These are phyloP conservation scores for Piezodorus guildinii DNA, from an alignment of 1,140 invertebrate species.

Conservation along the genomic window DNA sequence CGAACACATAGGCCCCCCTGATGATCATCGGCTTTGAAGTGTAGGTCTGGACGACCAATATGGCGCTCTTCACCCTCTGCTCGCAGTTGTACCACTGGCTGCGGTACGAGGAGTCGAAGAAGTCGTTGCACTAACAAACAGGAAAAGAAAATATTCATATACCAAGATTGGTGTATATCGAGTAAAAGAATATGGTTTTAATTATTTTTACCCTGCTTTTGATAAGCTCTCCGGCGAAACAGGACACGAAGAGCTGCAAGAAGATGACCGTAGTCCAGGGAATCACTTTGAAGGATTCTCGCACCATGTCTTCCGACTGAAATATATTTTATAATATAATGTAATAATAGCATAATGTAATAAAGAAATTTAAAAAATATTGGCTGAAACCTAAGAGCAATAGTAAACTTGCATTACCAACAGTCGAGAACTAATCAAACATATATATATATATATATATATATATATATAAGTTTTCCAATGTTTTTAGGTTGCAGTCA, in stretches of 20 bases:
- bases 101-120: neutral
- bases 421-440: no score
- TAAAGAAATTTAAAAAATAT: no score
- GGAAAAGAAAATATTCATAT: no score
- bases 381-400: no score
- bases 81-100: neutral
- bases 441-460: no score
- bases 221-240: conserved; percentile 4
- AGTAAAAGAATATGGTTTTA: no score
- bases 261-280: conserved; percentile 11
- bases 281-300: conserved; percentile 5
- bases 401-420: no score
- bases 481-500: no score
- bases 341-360: neutral
- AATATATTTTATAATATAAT: neutral
- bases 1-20: conserved; percentile 5
- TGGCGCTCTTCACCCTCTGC: neutral
- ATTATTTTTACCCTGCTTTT: conserved; percentile 8
- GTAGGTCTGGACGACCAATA: neutral
- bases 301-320: neutral
- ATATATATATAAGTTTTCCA: no score
- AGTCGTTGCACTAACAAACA: neutral
- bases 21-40: neutral
- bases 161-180: no score
- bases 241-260: conserved; percentile 4